Conservation (phyloP, 2,888 invertebrate species). For the Hypercompe scribonia region DNA sequence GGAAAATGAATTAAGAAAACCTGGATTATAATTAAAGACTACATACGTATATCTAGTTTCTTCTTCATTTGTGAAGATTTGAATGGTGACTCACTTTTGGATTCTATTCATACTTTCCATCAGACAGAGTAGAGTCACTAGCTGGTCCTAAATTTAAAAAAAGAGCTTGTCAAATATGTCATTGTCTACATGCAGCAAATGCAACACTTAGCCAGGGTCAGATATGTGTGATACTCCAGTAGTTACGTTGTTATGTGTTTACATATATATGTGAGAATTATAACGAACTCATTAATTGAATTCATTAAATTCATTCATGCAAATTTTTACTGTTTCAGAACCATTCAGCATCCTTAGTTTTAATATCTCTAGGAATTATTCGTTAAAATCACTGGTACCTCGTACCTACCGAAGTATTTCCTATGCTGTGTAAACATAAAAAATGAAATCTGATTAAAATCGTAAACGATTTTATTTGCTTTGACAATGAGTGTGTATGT, state of each 20-base stretch:
- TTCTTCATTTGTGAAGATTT: too few species aligned
- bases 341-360: neutral
- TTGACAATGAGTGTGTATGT: neutral
- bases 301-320: neutral
- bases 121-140: too few species aligned
- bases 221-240: too few species aligned
- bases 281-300: neutral
- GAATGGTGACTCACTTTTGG: too few species aligned
- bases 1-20: conserved; percentile 2
- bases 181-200: too few species aligned
- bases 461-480: neutral
- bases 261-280: neutral
- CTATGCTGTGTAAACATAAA: neutral
- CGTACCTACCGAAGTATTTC: too few species aligned
- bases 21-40: neutral
- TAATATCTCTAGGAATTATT: neutral
- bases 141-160: too few species aligned
- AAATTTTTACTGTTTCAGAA: neutral
- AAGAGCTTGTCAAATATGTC: too few species aligned
- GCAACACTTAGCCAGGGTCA: too few species aligned
- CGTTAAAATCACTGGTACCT: neutral
- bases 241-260: neutral
- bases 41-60: too few species aligned
- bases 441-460: neutral
- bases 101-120: too few species aligned